Base-by-base conservation (phyloP, 2,797 vertebrate species). In the Sternotherus odoratus region DNA sequence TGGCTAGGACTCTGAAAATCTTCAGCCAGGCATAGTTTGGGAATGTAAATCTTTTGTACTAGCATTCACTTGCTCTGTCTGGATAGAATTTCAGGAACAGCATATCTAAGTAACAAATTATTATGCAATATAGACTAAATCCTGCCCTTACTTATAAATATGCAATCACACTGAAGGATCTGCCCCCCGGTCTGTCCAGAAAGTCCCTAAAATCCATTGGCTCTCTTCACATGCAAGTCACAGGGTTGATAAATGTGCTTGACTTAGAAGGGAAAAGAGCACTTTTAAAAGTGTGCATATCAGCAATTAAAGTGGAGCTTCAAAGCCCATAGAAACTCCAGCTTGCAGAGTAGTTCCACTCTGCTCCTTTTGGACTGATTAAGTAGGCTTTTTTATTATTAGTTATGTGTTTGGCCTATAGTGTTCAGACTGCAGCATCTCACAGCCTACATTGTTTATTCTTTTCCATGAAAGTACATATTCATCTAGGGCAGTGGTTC, bases 181-280 rank as follows among this genome's bases (percentile, higher is more conserved):
- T 85, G 24, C 12, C 81, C 90, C 6, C 26, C 24, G 15, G 2
- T 85, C 90, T 87, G 49, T 86, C 63, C n/a, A 85, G 51, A 46
- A 88, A 83, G 49, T 88, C 77, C 56, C 12, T 87, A 57, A 92
- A 86, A 48, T 51, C 63, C 33, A 69, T 48, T 72, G 54, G 17
- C 83, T 82, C 91, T 84, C 89, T 94, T 85, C 87, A 94, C 88
- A 96, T 92, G 60, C 89, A 95, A 24, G 54, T 89, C 77, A 56
- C 79, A 54, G 30, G 46, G 63, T 3, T 92, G 90, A 87, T 88
- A 92, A 93, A 90, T 92, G 83, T 26, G 39, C 49, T 95, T 89
- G 79, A 69, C 79, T 89, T 30, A 56, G 77, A 72, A 94, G 74
- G 75, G 88, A 94, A 86, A 96, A 91, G n/a, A 92, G 17, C 79